These are phyloP conservation scores for Indicator maculatus DNA, from an alignment of 2,113 vertebrate genomes.

Conservation along the genomic window DNA sequence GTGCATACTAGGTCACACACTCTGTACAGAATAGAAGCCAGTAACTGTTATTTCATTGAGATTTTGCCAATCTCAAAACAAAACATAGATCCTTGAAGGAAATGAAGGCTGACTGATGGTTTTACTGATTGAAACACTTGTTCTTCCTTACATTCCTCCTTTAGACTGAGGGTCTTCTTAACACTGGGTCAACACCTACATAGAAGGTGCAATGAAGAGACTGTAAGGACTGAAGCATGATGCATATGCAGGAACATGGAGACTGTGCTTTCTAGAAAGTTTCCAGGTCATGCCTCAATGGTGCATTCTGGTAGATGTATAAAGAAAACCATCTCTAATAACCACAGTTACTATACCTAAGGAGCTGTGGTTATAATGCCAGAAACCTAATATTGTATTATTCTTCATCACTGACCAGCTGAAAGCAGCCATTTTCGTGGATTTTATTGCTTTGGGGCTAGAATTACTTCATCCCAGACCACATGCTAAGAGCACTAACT, in stretches of 20 bases:
- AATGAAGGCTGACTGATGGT: not conserved
- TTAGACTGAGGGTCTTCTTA: not conserved
- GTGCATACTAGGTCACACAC: not conserved
- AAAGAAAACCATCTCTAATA: not conserved
- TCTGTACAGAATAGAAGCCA: not conserved
- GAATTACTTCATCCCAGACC: conserved; percentile 3
- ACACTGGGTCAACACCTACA: not conserved
- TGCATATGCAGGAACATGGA: not conserved
- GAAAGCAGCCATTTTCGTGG: conserved; percentile 1
- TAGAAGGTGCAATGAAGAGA: not conserved
- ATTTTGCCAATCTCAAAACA: not conserved
- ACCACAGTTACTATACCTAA: not conserved
- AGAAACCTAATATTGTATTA: not conserved
- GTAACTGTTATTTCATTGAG: not conserved
- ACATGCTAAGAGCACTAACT: conserved; percentile 5
- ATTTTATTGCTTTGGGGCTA: not conserved
- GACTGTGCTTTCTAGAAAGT: not conserved
- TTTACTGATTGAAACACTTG: not conserved
- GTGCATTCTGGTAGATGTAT: not conserved
- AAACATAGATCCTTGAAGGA: not conserved
- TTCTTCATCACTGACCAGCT: not conserved
- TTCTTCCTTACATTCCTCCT: not conserved
- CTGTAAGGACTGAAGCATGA: not conserved
- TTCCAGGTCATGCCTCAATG: not conserved
- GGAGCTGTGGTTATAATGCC: not conserved